Evolutionary conservation across 2,113 vertebrate species (phyloP), one percentile per base, ranked within the genome.

Genomic region (Pseudorasbora parva): DNA sequence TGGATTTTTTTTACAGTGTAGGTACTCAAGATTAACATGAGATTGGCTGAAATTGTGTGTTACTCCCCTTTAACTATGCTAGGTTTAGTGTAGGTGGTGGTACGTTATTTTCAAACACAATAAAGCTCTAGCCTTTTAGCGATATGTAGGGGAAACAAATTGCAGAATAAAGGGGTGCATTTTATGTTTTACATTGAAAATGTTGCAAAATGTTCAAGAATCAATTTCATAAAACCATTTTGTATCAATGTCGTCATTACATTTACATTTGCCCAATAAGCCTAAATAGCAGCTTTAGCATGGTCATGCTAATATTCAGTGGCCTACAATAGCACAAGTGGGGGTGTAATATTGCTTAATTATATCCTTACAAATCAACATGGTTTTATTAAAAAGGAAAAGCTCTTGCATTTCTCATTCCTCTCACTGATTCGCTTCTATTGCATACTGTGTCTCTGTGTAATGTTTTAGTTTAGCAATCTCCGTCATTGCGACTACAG

Each of bases 381-480:
- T 43, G 8, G 2, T 78, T 57, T 76, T 6, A 30, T 60, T 45
- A 27, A 69, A 25, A 9, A 82, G 69, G 8, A 66, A 68, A 21
- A 14, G 66, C 1, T 19, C 68, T 45, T 27, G 11, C 14, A 27
- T 17, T 59, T 8, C 17, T 60, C 21, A 11, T 30, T 71, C 33
- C 43, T 43, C 77, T 68, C 45, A 10, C 64, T 77, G 43, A 49
- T 45, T 64, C 74, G 47, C 37, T 10, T 73, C 59, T 78, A 17
- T 21, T 68, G 59, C 12, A 69, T 59, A 73, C 25, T 84, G 60
- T 27, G 66, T 82, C 71, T 68, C 79, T 51, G 10, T 82, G 73
- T 81, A 47, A 80, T 82, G 27, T 69, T 43, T 68, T 5, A 25
- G 47, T 37, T 27, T 56, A 41, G 27, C 49, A 25, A 27, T 41